Evolutionary conservation across 2,797 vertebrate species (phyloP), one percentile per base, ranked within the genome.

Genomic region (Hybognathus amarus): DNA sequence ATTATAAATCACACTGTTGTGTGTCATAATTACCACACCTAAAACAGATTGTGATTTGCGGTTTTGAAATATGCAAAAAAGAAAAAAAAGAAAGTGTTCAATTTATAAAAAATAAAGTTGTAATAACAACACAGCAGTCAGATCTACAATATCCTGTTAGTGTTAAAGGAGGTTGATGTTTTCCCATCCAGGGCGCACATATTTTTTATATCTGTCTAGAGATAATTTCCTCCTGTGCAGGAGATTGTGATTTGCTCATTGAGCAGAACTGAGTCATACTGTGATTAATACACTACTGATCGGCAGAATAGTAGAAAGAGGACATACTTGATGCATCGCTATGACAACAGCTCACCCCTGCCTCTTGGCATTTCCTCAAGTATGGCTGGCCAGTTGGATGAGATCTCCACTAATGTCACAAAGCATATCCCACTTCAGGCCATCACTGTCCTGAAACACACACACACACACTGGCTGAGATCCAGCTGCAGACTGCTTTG

Each of bases 401-500:
- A 50, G 76, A 30, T 84, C 77, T 82, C 77, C 40, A 82, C 63
- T 78, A 79, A 88, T 45, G 64, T 84, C 63, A 75, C 74, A 68
- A 50, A 77, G 67, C 70, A 78, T 83, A 42, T 83, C 56, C 79
- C 74, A 80, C 78, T 76, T 71, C 54, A 83, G 45, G 38, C 86
- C 75, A 56, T 83, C 75, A 15, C 24, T 69, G 54, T 75, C 82
- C 85, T 86, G 63, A 50, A 78, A 42, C 45, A 13, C 45, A 13
- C 45, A 13, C 45, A 59, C 27, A 38, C 8, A 47, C 52, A 20
- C 42, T 63, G 84, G 80, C 86, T 70, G 30, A 59, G 42, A 40
- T 87, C 82, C 85, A 87, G 40, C 38, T 63, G 52, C 61, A 80
- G 64, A 82, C 52, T 73, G 67, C 69, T 82, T 82, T 87, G 83